phyloP scores from a whole-genome alignment of 2,113 vertebrate genomes.

The Sphyrna mokarran region DNA sequence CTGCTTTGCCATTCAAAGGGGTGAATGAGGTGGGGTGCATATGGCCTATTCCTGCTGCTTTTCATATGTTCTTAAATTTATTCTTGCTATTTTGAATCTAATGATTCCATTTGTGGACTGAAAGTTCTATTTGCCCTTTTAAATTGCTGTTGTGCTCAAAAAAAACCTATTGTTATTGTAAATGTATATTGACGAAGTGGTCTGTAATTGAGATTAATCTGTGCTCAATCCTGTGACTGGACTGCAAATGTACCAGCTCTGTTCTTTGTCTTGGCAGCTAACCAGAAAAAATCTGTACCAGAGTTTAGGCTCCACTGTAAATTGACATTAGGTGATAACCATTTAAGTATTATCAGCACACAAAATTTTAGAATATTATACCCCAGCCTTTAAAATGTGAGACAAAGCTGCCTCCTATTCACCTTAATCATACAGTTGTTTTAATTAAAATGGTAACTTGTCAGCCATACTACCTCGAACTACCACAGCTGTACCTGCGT shows the following conservation, averaged over 20 bases:
- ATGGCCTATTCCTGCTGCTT: not conserved
- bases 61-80: not conserved
- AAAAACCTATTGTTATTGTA: not conserved
- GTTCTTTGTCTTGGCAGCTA: not conserved
- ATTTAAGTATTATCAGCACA: not conserved
- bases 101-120: not conserved
- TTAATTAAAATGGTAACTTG: not conserved
- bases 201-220: slow-evolving; percentile 9
- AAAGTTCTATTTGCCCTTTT: not conserved
- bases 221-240: not conserved
- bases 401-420: not conserved
- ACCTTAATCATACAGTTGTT: not conserved
- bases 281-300: not conserved
- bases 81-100: not conserved
- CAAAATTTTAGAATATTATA: not conserved
- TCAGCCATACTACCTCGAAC: not conserved
- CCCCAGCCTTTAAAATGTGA: not conserved
- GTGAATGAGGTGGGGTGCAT: too few relatives aligned
- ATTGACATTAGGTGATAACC: not conserved
- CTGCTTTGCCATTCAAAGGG: too few relatives aligned
- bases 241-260: not conserved
- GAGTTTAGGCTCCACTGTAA: not conserved
- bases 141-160: not conserved
- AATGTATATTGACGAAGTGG: not conserved
- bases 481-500: not conserved